Evolutionary conservation across 2,113 vertebrate species (phyloP).

Genomic region (Phalacrocorax carbo): DNA sequence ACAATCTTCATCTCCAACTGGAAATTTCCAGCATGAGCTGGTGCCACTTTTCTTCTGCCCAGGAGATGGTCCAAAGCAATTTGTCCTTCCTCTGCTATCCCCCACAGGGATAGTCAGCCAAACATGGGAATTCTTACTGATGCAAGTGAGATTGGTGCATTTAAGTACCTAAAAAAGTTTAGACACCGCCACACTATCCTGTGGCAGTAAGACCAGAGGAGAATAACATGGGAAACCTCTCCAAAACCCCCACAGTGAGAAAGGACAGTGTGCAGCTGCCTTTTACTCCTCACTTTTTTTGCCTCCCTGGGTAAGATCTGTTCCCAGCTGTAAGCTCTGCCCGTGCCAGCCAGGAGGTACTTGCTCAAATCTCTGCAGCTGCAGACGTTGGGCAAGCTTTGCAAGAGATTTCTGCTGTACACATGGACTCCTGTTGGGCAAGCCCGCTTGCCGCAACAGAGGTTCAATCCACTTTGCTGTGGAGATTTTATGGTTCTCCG

Average conservation of each 20-base stretch:
- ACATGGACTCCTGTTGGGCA: neutral
- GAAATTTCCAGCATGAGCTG: neutral
- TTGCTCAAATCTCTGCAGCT: neutral
- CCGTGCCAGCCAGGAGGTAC: neutral
- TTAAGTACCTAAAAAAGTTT: neutral
- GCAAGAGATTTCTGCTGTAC: neutral
- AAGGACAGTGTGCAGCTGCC: neutral
- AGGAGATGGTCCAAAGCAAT: neutral
- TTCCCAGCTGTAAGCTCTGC: neutral
- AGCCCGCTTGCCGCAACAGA: neutral
- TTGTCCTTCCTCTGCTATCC: neutral
- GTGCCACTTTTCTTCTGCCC: neutral
- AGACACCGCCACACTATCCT: neutral
- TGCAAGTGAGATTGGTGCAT: fast-evolving
- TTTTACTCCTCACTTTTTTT: neutral
- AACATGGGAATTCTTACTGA: neutral
- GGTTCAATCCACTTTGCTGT: fast-evolving
- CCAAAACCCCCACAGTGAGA: neutral
- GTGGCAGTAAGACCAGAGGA: neutral
- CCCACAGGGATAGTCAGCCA: neutral
- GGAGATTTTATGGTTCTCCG: neutral
- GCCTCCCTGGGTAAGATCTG: neutral
- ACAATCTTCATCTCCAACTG: neutral
- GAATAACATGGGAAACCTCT: fast-evolving
- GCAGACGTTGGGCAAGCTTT: neutral